Evolutionary conservation across 2,797 vertebrate genomes (phyloP), one percentile per base, ranked within the genome.

Genomic region (Hoplostethus atlanticus): DNA sequence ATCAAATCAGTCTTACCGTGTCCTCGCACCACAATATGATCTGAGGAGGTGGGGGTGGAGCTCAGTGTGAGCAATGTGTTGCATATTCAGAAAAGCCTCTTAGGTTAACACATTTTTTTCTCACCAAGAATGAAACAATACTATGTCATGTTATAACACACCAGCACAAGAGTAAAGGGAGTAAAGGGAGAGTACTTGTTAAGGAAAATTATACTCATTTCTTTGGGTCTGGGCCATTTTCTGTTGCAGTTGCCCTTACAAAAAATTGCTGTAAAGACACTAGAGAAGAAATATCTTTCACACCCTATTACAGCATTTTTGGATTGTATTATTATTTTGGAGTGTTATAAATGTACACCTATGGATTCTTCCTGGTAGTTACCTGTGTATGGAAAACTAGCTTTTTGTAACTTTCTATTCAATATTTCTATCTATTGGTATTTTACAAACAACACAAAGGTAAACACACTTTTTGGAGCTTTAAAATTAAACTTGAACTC

Each of bases 31-130:
- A 62, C 78, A 17, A 36, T 63, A 61, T 52, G 42, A 73, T 79
- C 61, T 65, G 57, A 73, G 17, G 50, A 58, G 64, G 55, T 70
- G 12, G 47, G 0, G 68, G 16, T 65, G 56, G 48, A 73, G 52
- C 25, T 12, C 38, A 30, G 64, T 21, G 36, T 31, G 60, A 68
- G 9, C 65, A 54, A 67, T 79, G 70, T 72, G 61, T 84, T 86
- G 72, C 74, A 85, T 84, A 83, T 93, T 90, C 84, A 84, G 59
- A 73, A 86, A 92, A 92, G 83, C 86, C 72, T 76, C 73, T 89
- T 87, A 89, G 73, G 65, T 74, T 66, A 12, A 34, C 64, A 71
- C 73, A 80, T 77, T 34, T 50, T 76, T 42, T 60, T 54, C 55
- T 64, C 50, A 42, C 52, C 40, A 16, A 50, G 63, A 73, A 61